Evolutionary conservation across 2,113 vertebrate species (phyloP), one percentile per base, ranked within the genome.

Genomic region (Oostethus manadensis): DNA sequence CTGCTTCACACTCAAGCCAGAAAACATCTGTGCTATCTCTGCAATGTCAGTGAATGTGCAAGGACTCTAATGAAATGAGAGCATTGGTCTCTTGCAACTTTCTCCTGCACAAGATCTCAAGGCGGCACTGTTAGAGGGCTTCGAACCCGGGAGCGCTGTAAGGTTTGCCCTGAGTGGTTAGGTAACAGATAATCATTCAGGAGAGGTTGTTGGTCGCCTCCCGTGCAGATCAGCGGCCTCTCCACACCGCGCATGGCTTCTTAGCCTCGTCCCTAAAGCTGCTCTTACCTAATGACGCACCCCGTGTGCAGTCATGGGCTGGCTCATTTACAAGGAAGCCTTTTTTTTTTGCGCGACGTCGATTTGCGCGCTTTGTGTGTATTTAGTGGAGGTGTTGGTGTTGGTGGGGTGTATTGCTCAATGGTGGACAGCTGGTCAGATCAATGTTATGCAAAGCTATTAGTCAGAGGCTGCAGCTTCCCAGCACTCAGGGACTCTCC

Each of bases 161-260:
- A 68, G 74, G 59, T 69, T 71, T 59, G 23, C 70, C 43, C 66
- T 59, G 46, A 61, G 66, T 46, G 18, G 65, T 89, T 90, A 88
- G 80, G 81, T 88, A 89, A 89, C 48, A 77, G 77, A 81, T 89
- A 85, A 88, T 87, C 87, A 78, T 33, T 33, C 71, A 16, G 23
- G 75, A 59, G 66, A 71, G 58, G 64, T 56, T 62, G 68, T 35
- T 65, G 73, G 58, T 65, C 58, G 56, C 81, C 60, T 54, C 13
- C 60, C 51, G 40, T 64, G 50, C 58, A 55, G 38, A 47, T 64
- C 68, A 55, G 58, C 61, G 61, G 58, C 61, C 62, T 67, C 79
- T 66, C 45, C 70, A 48, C 51, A 51, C 44, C 56, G 23, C 57
- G 58, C 50, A 33, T 47, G 11, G 59, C 78, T 78, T 75, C 79